Percentiles rank a stretch among this genome's conserved stretches.
phyloP scores from a whole-genome alignment of 2,797 vertebrate genomes.

The Phataginus tricuspis region DNA sequence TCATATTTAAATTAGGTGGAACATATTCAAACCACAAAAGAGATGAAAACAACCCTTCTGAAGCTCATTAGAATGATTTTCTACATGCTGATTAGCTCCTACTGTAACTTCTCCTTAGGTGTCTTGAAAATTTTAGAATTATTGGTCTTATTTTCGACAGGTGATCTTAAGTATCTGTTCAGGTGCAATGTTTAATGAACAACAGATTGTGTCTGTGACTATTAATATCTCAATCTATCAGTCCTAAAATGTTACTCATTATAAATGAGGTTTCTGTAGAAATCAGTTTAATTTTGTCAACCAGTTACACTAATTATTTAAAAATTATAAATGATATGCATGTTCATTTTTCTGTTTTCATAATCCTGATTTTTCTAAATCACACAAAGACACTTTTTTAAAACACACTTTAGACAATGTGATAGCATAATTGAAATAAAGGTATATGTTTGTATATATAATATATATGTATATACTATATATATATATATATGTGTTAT shows the following conservation, averaged over 20 bases:
- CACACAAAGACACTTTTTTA: neutral
- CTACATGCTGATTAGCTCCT: conserved; percentile 16
- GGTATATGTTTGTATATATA: neutral
- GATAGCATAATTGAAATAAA: neutral
- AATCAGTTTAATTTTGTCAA: neutral
- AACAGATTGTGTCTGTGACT: conserved; percentile 24
- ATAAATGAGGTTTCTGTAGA: neutral
- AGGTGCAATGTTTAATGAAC: conserved; percentile 29
- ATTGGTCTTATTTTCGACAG: conserved; percentile 21
- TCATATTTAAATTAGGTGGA: neutral
- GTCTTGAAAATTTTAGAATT: conserved; percentile 32
- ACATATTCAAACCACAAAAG: neutral
- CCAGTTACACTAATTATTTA: neutral
- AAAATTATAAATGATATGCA: conserved; percentile 1
- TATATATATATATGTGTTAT: neutral
- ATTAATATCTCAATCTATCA: conserved; percentile 48
- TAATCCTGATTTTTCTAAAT: neutral
- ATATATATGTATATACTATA: no score
- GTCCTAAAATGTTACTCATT: neutral
- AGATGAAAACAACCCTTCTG: neutral
- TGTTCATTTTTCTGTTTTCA: neutral
- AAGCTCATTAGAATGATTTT: conserved; percentile 34
- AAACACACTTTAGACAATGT: neutral
- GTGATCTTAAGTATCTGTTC: neutral
- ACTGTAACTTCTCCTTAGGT: conserved; percentile 12